A percentile compares a stretch with the other conserved stretches of the same genome.
phyloP scores from a whole-genome alignment of 2,113 vertebrate species.

The Pandion haliaetus region DNA sequence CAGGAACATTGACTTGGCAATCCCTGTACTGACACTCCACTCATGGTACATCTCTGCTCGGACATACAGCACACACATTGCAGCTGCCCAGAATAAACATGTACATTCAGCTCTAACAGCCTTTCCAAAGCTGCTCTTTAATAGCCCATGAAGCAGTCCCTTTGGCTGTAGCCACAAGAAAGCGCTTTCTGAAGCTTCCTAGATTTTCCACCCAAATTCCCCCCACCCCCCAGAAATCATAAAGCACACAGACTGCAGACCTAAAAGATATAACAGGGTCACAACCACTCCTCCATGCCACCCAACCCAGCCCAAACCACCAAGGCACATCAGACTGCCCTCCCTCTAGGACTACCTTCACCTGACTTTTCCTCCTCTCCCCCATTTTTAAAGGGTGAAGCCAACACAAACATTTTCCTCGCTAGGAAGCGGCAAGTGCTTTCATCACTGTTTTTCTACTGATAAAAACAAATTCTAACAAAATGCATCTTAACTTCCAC shows the following conservation, averaged over 20 bases:
- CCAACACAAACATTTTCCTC: neutral
- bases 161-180: neutral
- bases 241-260: slow-evolving; percentile 38
- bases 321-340: slow-evolving; percentile 21
- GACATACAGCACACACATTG: neutral
- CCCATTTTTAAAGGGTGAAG: neutral
- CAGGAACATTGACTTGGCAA: neutral
- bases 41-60: neutral
- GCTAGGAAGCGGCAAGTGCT: neutral
- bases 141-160: neutral
- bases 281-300: neutral
- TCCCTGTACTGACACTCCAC: neutral
- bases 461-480: neutral
- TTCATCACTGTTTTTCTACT: neutral
- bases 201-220: neutral
- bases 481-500: neutral
- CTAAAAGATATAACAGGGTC: neutral
- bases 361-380: neutral
- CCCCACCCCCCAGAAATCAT: neutral
- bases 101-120: neutral
- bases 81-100: neutral
- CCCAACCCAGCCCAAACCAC: neutral
- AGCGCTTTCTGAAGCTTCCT: neutral
- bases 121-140: neutral
- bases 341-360: neutral